These are phyloP conservation scores for Chondrosia reniformis DNA, from an alignment of 37 sponge, comb jelly and placozoan genomes.

Conservation along the genomic window DNA sequence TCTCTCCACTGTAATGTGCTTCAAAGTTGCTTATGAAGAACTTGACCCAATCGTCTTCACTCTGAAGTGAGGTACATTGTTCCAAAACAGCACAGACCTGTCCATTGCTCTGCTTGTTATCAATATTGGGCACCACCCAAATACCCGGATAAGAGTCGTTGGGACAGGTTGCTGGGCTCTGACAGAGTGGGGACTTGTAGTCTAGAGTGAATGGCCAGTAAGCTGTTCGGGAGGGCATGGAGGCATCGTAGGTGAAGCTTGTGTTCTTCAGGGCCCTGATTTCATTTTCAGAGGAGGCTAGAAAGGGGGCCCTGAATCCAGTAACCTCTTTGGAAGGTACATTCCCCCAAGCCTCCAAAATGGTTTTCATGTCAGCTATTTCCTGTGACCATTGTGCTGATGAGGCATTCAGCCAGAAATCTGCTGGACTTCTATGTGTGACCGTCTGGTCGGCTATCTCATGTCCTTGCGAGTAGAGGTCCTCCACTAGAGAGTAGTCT, in stretches of 20 bases:
- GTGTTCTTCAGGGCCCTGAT: conserved; percentile 25
- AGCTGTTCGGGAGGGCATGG: conserved; percentile 29
- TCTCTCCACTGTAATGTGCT: conserved; percentile 37
- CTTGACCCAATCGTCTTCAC: conserved; percentile 37
- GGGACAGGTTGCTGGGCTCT: conserved; percentile 37
- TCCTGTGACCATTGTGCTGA: conserved; percentile 28
- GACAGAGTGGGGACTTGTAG: conserved; percentile 53
- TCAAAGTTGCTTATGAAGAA: conserved; percentile 43
- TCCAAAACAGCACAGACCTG: conserved; percentile 24
- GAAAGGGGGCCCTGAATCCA: conserved; percentile 52
- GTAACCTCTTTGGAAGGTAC: not conserved
- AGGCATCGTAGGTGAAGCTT: conserved; percentile 41
- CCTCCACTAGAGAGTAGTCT: conserved; percentile 43
- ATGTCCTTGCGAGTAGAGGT: conserved; percentile 23
- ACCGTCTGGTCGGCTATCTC: conserved; percentile 52
- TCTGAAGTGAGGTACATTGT: conserved; percentile 1
- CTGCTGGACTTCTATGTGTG: conserved; percentile 28
- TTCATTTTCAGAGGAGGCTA: conserved; percentile 35
- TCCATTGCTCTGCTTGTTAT: conserved; percentile 20
- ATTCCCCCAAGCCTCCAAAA: conserved; percentile 40
- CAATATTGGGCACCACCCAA: conserved; percentile 40
- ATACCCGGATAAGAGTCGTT: conserved; percentile 41
- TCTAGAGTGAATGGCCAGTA: conserved; percentile 69
- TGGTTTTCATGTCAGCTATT: conserved; percentile 36
- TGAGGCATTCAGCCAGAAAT: conserved; percentile 40